Evolutionary conservation across 2,113 vertebrate species (phyloP), one percentile per base, ranked within the genome.

Genomic region (Cyprinodon brontotheroides): DNA sequence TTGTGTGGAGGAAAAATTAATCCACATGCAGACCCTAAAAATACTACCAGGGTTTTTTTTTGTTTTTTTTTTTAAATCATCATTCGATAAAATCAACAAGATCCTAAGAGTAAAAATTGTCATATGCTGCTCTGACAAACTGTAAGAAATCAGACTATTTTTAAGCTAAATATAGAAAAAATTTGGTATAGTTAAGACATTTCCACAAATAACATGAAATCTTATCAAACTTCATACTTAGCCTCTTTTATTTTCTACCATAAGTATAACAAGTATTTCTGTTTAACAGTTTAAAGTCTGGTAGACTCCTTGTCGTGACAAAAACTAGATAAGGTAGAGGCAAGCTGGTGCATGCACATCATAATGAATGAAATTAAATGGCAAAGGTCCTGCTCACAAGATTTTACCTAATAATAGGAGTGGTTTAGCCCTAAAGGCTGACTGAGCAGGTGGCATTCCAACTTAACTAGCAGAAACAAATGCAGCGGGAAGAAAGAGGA

Each of bases 401-500:
- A 53, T 12, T 38, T 20, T 47, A 36, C 72, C 68, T 74, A 73
- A 79, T 77, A 39, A 81, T 36, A 43, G 48, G 41, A 61, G 66
- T 17, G 14, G 48, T 37, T 70, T 48, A 45, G 78, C 85, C 77
- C 41, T 10, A 10, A 20, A 14, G 86, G 72, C 80, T 61, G 66
- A 70, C 20, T 10, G 66, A 78, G 80, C 61, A 82, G 76, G 82
- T 78, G 79, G 71, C 0, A 70, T 81, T 86, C 74, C 77, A 79
- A 59, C 60, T 81, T 41, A 72, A 77, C 73, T 67, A 81, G 68
- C 40, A 83, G 29, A 78, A 65, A 77, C 61, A 70, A 77, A 81
- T 4, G n/a, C 50, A 68, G 48, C 41, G 22, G 38, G 68, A 64
- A 72, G 15, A 38, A 48, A 39, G 62, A 74, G 43, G 62, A 75